Base-by-base conservation (phyloP, 2,888 invertebrate genomes). In the Rotaria sp. region DNA sequence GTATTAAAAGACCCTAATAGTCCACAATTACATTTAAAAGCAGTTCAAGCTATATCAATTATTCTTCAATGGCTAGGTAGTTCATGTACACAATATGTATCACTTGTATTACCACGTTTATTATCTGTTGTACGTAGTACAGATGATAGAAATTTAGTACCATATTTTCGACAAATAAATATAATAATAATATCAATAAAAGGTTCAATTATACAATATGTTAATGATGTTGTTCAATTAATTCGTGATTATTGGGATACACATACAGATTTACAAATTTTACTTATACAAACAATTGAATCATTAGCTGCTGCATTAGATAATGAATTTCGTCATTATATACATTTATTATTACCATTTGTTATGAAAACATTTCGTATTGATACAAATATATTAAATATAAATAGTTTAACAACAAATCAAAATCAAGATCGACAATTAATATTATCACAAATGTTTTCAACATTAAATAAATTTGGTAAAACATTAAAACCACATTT, bases 401-500 rank as follows among this genome's bases (percentile, higher is more conserved):
- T 67, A 67, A 67, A 18, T 35, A 35, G 18, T 35, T 35, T 67
- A 67, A 30, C 67, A 67, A 4, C 67, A 30, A 67, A 35, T 67
- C 67, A 35, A 67, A 67, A 5, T 18, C 41, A 80, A 80, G 41
- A 45, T 45, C 30, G 75, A 80, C 75, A 45, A 26, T 45, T 38
- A 41, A 45, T 80, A 1, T 80, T 80, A 45, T 80, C 75, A 2
- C 75, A 80, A 80, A 80, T 80, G 75, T 80, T 80, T 45, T 41
- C 45, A 41, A 80, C 75, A 41, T 45, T 80, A 15, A 80, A 80
- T 80, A 80, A 80, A 80, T 80, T 80, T 45, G 75, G 75, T 45
- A 80, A 80, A 80, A 80, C 75, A 80, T 45, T 80, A 80, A 80
- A 80, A 80, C 75, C 75, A 24, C 75, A 80, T 80, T 80, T 80